Evolutionary conservation across 2,888 invertebrate species (phyloP), one percentile per base, ranked within the genome.

Genomic region (Drosophila lacicola): DNA sequence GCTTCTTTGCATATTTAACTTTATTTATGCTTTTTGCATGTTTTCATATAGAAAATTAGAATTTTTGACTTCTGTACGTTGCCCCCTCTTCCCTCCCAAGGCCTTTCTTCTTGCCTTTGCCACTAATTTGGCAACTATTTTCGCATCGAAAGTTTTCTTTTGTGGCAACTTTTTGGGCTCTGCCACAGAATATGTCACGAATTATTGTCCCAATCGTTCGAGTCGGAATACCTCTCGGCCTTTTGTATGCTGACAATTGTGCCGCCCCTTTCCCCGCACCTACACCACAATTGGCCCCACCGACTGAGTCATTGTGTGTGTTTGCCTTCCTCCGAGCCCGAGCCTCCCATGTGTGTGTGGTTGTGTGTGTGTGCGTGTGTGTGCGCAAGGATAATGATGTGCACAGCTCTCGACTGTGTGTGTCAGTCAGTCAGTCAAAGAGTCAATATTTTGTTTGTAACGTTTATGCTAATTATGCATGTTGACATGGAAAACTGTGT

Each of bases 381-480:
- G 46, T 50, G 56, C 61, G 55, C 57, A 49, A 50, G 68, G 63
- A 75, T 75, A 75, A 75, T 68, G 71, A 75, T 75, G 71, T 75
- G 75, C 65, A 70, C 55, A 69, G 54, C 65, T 51, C 60, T 75
- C 42, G 58, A 53, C 69, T 62, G 60, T 68, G 57, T 62, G 42
- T 74, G 66, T 44, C 33, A 45, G 49, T 67, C 44, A 45, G 67
- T 71, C 62, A 64, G 67, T 74, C 70, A 79, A 70, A 76, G 74
- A 83, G 79, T 83, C 87, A 82, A 84, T 87, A 87, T 84, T 87
- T 83, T 76, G 77, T 71, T 74, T 70, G 80, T 72, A 71, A 84
- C 82, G 71, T 84, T 82, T 82, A 82, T 87, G 80, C 87, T 84
- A 84, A 87, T 84, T 84, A 84, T 87, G 83, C 81, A 74, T 86